phyloP scores from a whole-genome alignment of 2,797 vertebrate genomes.

The Enteromius anoplus region DNA sequence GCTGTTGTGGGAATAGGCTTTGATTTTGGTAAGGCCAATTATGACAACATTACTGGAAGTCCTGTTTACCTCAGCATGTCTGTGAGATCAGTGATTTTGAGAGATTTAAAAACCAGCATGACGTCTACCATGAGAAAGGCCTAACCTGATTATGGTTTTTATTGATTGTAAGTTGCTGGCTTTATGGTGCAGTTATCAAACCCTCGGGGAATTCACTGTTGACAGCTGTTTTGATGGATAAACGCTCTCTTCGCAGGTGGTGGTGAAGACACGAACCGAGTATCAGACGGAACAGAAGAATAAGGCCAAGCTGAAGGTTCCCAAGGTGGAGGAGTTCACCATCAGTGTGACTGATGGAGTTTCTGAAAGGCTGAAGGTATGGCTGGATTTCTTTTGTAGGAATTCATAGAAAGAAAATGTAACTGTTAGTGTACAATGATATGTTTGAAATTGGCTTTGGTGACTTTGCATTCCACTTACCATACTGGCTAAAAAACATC shows the following conservation, averaged over 20 bases:
- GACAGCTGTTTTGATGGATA: neutral
- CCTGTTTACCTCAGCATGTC: neutral
- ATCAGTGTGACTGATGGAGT: slow-evolving; percentile 93
- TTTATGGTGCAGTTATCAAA: slow-evolving; percentile 3
- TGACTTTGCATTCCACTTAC: neutral
- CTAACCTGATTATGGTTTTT: neutral
- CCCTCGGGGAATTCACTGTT: neutral
- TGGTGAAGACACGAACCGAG: slow-evolving; percentile 97
- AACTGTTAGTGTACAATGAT: neutral
- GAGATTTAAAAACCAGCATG: neutral
- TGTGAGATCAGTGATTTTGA: slow-evolving; percentile 2
- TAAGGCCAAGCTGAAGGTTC: slow-evolving; percentile 91
- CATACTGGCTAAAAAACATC: neutral
- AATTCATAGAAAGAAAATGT: neutral
- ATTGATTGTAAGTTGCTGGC: neutral
- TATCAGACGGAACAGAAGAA: slow-evolving; percentile 97
- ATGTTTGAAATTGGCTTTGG: neutral
- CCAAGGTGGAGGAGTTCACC: slow-evolving; percentile 98
- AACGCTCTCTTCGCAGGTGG: slow-evolving; percentile 81
- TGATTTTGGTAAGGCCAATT: slow-evolving; percentile 9
- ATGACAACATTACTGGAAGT: neutral
- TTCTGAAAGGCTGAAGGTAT: slow-evolving; percentile 90
- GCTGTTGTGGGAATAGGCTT: neutral
- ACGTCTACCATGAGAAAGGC: neutral
- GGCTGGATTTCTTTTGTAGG: slow-evolving; percentile 21